Percentiles rank a stretch among this genome's conserved stretches.
phyloP scores from a whole-genome alignment of 2,888 invertebrate species.

The Thecophora atra region DNA sequence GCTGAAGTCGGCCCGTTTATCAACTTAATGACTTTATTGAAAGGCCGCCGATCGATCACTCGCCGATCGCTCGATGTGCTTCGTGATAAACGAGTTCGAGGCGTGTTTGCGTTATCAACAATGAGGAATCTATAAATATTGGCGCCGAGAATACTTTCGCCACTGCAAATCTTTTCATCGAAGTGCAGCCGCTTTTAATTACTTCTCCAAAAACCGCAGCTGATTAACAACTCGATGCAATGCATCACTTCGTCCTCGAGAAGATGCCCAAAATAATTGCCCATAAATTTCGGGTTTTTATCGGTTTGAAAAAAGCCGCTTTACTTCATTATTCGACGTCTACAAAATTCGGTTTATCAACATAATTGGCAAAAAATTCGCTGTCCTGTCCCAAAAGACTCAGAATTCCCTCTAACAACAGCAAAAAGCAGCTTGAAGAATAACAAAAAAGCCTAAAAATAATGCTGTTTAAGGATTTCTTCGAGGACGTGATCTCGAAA shows the following conservation, averaged over 20 bases:
- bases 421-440: constrained; percentile 31
- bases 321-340: neutral
- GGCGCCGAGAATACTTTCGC: neutral
- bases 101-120: too few relatives aligned
- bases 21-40: constrained; percentile 62
- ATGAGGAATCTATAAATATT: neutral
- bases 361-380: constrained; percentile 17
- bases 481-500: constrained; percentile 19
- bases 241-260: too few relatives aligned
- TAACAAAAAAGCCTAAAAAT: neutral
- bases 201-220: neutral
- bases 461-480: neutral
- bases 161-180: neutral
- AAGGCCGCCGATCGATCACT: constrained; percentile 41
- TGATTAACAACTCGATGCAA: neutral
- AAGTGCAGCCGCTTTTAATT: constrained; percentile 15
- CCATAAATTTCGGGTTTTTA: neutral
- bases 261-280: neutral
- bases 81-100: too few relatives aligned
- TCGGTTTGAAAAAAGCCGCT: neutral
- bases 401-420: neutral
- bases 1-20: constrained; percentile 49
- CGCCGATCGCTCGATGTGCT: too few relatives aligned
- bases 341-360: constrained; percentile 4
- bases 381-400: neutral